These are phyloP conservation scores for Sebastes elongatus DNA, from an alignment of 2,797 vertebrate species.

Conservation along the genomic window DNA sequence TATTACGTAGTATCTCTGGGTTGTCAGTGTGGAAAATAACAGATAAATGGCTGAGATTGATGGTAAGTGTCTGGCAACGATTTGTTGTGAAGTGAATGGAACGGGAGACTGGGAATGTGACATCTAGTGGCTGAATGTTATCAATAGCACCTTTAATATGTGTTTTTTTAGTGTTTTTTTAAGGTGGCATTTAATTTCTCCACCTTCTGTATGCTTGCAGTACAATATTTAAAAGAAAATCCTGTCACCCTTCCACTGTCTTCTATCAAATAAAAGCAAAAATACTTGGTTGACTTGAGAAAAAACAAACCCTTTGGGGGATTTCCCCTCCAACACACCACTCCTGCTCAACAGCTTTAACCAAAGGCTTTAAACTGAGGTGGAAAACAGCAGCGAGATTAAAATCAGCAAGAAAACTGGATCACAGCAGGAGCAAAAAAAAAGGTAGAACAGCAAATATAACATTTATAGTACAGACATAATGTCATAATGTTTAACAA, in stretches of 20 bases:
- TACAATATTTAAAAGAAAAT: too few species aligned
- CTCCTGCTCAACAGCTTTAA: not conserved
- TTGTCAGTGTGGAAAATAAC: too few species aligned
- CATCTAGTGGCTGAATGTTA: too few species aligned
- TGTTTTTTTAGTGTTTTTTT: accelerated
- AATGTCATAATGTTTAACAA: not conserved
- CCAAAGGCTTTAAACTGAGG: not conserved
- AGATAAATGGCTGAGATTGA: too few species aligned
- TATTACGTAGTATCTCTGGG: too few species aligned
- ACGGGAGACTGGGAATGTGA: too few species aligned
- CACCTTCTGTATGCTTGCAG: not conserved
- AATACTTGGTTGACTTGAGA: not conserved
- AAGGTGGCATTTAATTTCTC: not conserved
- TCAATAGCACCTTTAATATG: not conserved
- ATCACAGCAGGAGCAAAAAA: not conserved
- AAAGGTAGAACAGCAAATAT: not conserved
- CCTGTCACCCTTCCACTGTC: not conserved
- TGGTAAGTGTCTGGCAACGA: too few species aligned
- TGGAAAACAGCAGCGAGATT: not conserved
- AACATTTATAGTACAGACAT: not conserved
- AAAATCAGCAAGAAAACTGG: not conserved
- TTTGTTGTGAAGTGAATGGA: too few species aligned
- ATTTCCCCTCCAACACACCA: not conserved
- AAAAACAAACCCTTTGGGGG: accelerated
- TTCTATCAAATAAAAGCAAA: not conserved